Conservation (phyloP, 2,888 invertebrate species). For the Chrysolina americana region DNA sequence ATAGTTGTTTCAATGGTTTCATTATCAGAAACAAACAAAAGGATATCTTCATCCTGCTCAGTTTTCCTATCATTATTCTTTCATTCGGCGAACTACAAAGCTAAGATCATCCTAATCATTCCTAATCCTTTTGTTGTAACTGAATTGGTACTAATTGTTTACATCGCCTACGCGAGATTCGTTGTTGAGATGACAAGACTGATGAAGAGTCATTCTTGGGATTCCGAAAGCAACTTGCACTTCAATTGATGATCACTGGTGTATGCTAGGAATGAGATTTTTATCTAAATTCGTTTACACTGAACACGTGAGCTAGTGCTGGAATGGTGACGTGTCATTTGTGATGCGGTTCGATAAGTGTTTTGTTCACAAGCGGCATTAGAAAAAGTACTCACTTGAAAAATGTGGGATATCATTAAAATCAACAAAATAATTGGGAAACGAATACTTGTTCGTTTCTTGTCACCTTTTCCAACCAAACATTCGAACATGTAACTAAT, state of each 20-base stretch:
- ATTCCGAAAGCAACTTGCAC: conserved; percentile 16
- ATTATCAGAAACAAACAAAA: not conserved
- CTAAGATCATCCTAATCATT: conserved; percentile 7
- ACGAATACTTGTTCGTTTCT: no score
- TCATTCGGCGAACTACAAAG: conserved; percentile 9
- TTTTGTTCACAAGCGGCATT: not conserved
- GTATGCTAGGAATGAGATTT: conserved; percentile 17
- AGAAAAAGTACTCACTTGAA: not conserved
- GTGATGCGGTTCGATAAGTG: not conserved
- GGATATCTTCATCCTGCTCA: not conserved
- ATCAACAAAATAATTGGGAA: no score
- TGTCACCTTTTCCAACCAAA: no score
- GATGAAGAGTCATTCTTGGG: conserved; percentile 15
- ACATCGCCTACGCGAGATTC: conserved; percentile 18
- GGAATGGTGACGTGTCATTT: conserved; percentile 7
- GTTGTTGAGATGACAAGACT: conserved; percentile 7
- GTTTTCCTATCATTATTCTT: conserved; percentile 7
- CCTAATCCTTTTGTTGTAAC: conserved; percentile 14
- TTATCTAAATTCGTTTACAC: conserved; percentile 10
- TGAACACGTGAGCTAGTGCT: conserved; percentile 1
- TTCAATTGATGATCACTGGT: conserved; percentile 12
- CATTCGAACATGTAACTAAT: no score
- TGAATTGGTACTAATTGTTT: conserved; percentile 22
- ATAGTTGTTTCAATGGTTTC: no score
- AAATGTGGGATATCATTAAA: no score